Evolutionary conservation across 2,888 invertebrate species (phyloP).

Genomic region (Hyalella azteca): DNA sequence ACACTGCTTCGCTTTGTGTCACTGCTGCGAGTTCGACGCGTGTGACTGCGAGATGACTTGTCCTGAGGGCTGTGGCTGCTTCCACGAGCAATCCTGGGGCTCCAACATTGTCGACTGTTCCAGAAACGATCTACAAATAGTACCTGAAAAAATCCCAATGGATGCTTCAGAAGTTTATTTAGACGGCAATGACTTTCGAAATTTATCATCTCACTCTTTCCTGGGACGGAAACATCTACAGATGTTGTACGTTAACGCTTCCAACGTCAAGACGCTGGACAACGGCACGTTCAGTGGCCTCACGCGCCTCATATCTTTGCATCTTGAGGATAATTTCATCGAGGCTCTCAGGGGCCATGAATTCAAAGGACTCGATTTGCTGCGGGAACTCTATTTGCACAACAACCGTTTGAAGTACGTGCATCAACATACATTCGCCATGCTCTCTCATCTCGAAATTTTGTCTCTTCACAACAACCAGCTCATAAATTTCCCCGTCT

Average conservation of each 20-base stretch:
- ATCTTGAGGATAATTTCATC: constrained; percentile 77
- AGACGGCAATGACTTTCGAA: constrained; percentile 80
- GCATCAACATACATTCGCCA: constrained; percentile 83
- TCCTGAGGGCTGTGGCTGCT: constrained; percentile 85
- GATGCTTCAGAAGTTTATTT: constrained; percentile 86
- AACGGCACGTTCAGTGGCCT: constrained; percentile 86
- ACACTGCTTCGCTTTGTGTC: constrained; percentile 85
- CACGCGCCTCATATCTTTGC: constrained; percentile 75
- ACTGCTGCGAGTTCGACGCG: constrained; percentile 89
- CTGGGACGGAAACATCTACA: constrained; percentile 81
- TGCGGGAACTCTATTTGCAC: constrained; percentile 85
- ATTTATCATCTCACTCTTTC: constrained; percentile 81
- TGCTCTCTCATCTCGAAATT: constrained; percentile 81
- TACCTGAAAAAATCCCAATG: constrained; percentile 86
- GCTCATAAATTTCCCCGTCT: constrained; percentile 79
- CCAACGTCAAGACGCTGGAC: constrained; percentile 78
- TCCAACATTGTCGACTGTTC: constrained; percentile 86
- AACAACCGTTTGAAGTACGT: constrained; percentile 82
- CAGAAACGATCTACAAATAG: constrained; percentile 63
- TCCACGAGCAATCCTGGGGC: constrained; percentile 85
- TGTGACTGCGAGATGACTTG: constrained; percentile 94
- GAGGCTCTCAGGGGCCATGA: constrained; percentile 80
- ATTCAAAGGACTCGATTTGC: constrained; percentile 78
- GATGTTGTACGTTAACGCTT: constrained; percentile 77
- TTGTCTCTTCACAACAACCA: constrained; percentile 84